Conservation (phyloP, 2,888 invertebrate species). For the Dysmachus trigonus region DNA sequence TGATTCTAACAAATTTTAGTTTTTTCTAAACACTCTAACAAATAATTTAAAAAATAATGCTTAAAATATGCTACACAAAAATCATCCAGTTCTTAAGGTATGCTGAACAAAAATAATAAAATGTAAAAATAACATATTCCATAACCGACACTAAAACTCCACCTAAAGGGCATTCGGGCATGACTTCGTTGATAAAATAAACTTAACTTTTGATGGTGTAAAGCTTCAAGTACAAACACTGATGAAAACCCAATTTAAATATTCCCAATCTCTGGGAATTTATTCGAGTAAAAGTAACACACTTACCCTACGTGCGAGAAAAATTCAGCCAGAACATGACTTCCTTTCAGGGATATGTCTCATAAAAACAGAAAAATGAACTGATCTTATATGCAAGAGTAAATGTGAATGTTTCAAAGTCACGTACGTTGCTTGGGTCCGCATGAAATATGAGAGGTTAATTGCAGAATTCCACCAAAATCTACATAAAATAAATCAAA, state of each 20-base stretch:
- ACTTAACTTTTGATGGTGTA: neutral
- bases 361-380: no score
- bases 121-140: neutral
- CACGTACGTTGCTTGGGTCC: neutral
- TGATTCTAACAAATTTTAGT: no score
- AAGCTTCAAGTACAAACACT: neutral
- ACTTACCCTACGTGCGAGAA: neutral
- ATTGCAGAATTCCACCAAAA: neutral
- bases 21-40: no score
- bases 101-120: neutral
- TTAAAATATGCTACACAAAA: neutral
- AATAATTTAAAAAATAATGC: no score
- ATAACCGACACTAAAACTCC: neutral
- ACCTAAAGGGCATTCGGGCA: neutral
- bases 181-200: neutral
- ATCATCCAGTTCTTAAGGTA: neutral
- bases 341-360: no score
- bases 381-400: no score
- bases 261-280: neutral
- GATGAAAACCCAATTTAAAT: neutral
- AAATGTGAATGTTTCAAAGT: neutral
- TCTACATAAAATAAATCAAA: neutral
- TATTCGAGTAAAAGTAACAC: neutral
- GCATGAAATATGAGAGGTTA: neutral
- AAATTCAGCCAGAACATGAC: neutral